Percentiles rank a stretch among this genome's conserved stretches.
phyloP scores from a whole-genome alignment of 2,113 vertebrate species.

The Alouatta palliata region DNA sequence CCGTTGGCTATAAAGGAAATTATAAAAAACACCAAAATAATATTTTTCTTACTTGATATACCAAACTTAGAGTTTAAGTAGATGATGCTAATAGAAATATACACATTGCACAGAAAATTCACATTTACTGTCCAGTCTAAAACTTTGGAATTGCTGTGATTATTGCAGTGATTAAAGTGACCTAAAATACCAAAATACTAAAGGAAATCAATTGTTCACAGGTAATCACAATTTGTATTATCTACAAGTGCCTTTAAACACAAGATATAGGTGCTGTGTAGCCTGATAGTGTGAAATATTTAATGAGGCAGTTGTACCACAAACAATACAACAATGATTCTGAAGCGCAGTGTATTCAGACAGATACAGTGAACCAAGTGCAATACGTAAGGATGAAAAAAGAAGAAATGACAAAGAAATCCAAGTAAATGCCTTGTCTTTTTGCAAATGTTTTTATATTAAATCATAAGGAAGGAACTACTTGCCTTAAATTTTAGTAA shows the following conservation, averaged over 20 bases:
- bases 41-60: constrained; percentile 83
- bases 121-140: constrained; percentile 78
- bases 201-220: constrained; percentile 65
- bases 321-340: constrained; percentile 13
- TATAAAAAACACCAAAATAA: constrained; percentile 78
- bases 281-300: constrained; percentile 19
- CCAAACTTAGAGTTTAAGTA: constrained; percentile 83
- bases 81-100: constrained; percentile 78
- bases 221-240: constrained; percentile 31
- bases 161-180: constrained; percentile 66
- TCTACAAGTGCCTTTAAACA: constrained; percentile 74
- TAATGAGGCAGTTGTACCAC: constrained; percentile 45
- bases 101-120: constrained; percentile 81
- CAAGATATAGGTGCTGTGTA: constrained; percentile 64
- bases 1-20: constrained; percentile 82
- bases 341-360: constrained; percentile 55
- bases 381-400: constrained; percentile 76
- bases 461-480: constrained; percentile 38
- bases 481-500: constrained; percentile 71
- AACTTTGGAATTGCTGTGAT: constrained; percentile 73
- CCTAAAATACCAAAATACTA: constrained; percentile 78
- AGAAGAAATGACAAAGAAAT: constrained; percentile 58
- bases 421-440: constrained; percentile 68
- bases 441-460: constrained; percentile 64
- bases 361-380: constrained; percentile 71